Evolutionary conservation across 2,113 vertebrate genomes (phyloP).

Genomic region (Micronycteris hirsuta): DNA sequence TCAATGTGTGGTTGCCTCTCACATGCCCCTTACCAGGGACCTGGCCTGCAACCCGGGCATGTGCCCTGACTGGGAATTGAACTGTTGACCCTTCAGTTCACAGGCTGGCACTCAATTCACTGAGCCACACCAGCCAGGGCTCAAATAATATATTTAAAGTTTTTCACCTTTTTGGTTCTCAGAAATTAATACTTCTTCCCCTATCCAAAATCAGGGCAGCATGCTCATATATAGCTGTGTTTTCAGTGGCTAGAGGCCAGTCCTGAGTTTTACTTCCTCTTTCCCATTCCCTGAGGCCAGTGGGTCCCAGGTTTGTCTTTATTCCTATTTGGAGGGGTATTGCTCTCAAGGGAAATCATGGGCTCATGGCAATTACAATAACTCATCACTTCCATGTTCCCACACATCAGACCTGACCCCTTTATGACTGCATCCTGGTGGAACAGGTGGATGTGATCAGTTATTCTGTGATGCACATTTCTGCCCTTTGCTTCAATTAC

Average conservation of each 20-base stretch:
- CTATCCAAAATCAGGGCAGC: not conserved
- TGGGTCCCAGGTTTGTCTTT: conserved; percentile 19
- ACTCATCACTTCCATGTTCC: conserved; percentile 20
- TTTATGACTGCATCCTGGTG: not conserved
- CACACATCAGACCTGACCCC: not conserved
- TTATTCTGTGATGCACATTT: conserved; percentile 12
- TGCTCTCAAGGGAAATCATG: conserved; percentile 16
- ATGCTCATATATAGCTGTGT: not conserved
- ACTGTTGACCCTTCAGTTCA: too few relatives aligned
- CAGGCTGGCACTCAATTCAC: too few relatives aligned
- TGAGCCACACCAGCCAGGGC: too few relatives aligned
- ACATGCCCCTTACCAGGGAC: too few relatives aligned
- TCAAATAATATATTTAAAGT: not conserved
- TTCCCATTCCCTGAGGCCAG: not conserved
- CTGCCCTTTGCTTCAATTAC: conserved; percentile 35
- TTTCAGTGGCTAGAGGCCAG: not conserved
- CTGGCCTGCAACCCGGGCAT: too few relatives aligned
- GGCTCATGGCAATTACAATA: not conserved
- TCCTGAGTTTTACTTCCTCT: not conserved
- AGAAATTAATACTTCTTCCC: not conserved
- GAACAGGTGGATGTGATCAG: conserved; percentile 41
- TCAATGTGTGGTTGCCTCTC: too few relatives aligned
- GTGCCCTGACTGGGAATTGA: too few relatives aligned
- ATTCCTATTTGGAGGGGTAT: not conserved
- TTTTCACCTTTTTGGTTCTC: not conserved